Evolutionary conservation across 2,888 invertebrate species (phyloP), one percentile per base, ranked within the genome.

Genomic region (Epinotia brunnichana): DNA sequence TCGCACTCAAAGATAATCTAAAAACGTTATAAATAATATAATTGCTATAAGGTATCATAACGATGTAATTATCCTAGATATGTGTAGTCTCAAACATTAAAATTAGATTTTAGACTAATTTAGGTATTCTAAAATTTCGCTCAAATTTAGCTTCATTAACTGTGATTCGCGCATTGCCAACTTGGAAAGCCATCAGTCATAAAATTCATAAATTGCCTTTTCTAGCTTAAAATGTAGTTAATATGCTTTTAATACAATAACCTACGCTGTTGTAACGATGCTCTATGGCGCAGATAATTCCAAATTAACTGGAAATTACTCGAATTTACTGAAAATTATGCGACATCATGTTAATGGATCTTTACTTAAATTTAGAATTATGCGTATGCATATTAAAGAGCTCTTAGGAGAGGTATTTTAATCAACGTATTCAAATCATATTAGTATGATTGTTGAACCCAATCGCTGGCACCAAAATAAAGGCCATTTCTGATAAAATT

Each of bases 241-340:
- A 64, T 53, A 19, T 64, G 64, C 64, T 64, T 63, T 64, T 39
- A 54, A 54, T 39, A 64, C 39, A 19, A 53, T 54, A 39, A 54
- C 19, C 13, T 19, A 64, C 19, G 17, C 70, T 41, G 24, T 48
- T 59, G 53, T 39, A 35, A 13, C 13, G 21, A 7, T 62, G 17
- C 15, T 5, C 24, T 15, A 35, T 41, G 41, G 11, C 41, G 24
- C 51, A 59, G 70, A 48, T 70, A 70, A 70, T 70, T 70, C 51
- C 24, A 53, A 70, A 70, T 70, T 51, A 59, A 70, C 70, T 70
- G 70, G 54, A 41, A 41, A 35, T 35, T 35, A 35, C 41, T 41
- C 9, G 41, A 41, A 13, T 41, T 13, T 41, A 41, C 41, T 13
- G 41, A 13, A 70, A 64, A 64, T 70, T 59, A 64, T 39, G 39